Base-by-base conservation (phyloP, 2,797 vertebrate genomes). In the Gymnothorax reevesii region DNA sequence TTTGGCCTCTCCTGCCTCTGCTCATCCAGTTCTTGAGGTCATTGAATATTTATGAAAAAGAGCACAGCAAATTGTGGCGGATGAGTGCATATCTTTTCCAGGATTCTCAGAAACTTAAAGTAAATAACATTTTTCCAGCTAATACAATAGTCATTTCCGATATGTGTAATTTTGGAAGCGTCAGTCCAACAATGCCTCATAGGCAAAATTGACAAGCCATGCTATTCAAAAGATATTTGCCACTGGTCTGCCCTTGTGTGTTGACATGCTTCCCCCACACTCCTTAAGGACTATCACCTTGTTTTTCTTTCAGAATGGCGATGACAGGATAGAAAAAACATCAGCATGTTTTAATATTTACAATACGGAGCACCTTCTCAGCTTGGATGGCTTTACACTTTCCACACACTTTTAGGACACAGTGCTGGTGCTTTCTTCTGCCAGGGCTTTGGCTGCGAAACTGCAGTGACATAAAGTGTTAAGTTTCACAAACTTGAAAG, bases 321-420 rank as follows among this genome's bases (percentile, higher is more conserved):
- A n/a, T 86, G 54, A 86, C 87, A 87, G 88, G 54, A 89, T 57
- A 90, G 89, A 90, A 90, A 90, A 90, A 88, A 89, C 90, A 86
- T 84, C 79, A 84, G 83, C 79, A 77, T 83, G 59, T 80, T 86
- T 87, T 88, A 88, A 89, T 87, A 89, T 87, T 88, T 83, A 83
- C 89, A 83, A 87, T 86, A 71, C 66, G 71, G 33, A 57, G 57
- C 20, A 49, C 64, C 84, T 57, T 84, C 83, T 83, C 88, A 85
- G 88, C 87, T 84, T 69, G 71, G 87, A 71, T 84, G 85, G 85
- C 85, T 86, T 87, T 86, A 86, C 86, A 87, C 86, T 86, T 83
- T 64, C 82, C 22, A 84, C 69, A 85, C 84, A 69, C 83, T 85
- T 85, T 82, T 83, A 80, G 69, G 64, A 62, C 52, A 88, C 73